These are phyloP conservation scores for Sturnira hondurensis DNA, from an alignment of 2,113 vertebrate genomes.

Conservation along the genomic window DNA sequence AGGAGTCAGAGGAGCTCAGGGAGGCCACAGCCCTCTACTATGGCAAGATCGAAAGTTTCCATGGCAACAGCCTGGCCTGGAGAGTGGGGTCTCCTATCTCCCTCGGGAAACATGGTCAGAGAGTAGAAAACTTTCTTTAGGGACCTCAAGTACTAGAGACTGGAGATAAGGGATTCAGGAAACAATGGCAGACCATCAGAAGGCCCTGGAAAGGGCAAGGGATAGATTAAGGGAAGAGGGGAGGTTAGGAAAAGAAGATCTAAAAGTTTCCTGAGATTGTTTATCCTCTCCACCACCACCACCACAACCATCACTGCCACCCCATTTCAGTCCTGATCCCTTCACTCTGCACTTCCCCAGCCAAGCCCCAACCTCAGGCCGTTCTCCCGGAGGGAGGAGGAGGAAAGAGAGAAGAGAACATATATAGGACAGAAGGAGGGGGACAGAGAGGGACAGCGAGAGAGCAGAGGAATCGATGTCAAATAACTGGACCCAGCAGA, in stretches of 20 bases:
- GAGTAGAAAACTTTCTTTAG: not conserved
- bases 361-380: not conserved
- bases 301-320: not conserved
- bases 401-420: not conserved
- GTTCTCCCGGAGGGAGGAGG: not conserved
- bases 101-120: not conserved
- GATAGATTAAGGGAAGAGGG: not conserved
- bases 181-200: not conserved
- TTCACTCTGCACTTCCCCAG: not conserved
- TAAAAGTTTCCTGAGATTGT: not conserved
- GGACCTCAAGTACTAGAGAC: not conserved
- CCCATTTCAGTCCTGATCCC: not conserved
- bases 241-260: not conserved
- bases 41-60: not conserved
- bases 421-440: conserved; percentile 64
- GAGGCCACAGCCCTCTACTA: not conserved
- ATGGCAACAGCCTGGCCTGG: not conserved
- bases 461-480: conserved; percentile 1
- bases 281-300: not conserved
- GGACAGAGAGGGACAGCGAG: not conserved
- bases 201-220: not conserved
- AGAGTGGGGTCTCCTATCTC: not conserved
- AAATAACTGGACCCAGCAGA: conserved; percentile 26
- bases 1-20: not conserved
- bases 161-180: not conserved